Base-by-base conservation (phyloP, 2,113 vertebrate genomes). In the Pithys albifrons region DNA sequence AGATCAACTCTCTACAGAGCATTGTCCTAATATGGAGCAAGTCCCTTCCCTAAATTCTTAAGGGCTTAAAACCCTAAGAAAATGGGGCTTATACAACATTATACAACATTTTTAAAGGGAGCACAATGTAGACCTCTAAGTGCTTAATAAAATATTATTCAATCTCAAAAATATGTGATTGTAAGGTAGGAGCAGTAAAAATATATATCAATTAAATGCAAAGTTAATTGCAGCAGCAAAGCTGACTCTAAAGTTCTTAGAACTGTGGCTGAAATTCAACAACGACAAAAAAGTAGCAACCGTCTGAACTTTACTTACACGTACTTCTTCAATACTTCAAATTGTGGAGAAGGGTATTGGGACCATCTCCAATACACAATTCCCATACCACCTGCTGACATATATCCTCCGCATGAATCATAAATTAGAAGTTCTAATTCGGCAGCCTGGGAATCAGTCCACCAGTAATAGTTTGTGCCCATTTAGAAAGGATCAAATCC, bases 1-100 rank as follows among this genome's bases (percentile, higher is more conserved):
- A 41, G n/a, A 54, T 10, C 14, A 41, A 9, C 4, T 39, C 19
- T 14, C 31, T 7, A n/a, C 1, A 58, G 14, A 72, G 1, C 1
- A 5, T 2, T 48, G 27, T 35, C 17, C 43, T 84, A 64, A 45
- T 20, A 9, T 10, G 8, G 9, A 75, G 14, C 8, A 93, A 59
- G 13, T 28, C 39, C 19, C 19, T 76, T n/a, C 6, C 17, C 45
- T 79, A 20, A 6, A 39, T 37, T 46, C 22, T 48, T 29, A 62
- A 72, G 14, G 6, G n/a, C 14, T 66, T 52, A 43, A 57, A 71
- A 16, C 9, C 15, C 8, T 45, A 20, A 79, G 33, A 67, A 86
- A 91, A 57, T 2, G 1, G 14, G 28, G 3, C 16, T 57, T 55
- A 59, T 17, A 64, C 3, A 72, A 25, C 0, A 7, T 57, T 55